phyloP scores from a whole-genome alignment of 1,140 invertebrate genomes.

The Aphis gossypii region DNA sequence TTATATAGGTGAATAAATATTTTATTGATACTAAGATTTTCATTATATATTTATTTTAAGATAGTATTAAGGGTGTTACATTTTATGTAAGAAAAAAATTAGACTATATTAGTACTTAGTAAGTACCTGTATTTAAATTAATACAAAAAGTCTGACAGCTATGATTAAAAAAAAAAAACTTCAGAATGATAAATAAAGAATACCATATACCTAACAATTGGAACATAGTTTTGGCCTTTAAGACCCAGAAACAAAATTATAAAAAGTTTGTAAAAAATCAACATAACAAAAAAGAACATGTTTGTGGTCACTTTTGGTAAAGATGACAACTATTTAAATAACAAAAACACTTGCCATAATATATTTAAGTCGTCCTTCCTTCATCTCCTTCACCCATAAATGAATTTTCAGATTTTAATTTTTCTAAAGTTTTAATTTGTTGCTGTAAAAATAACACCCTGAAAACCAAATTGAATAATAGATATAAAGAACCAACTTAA shows the following conservation, averaged over 20 bases:
- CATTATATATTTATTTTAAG: neutral
- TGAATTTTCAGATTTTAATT: constrained; percentile 90
- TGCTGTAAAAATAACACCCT: constrained; percentile 90
- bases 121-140: constrained; percentile 49
- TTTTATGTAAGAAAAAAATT: neutral
- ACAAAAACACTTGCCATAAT: constrained; percentile 54
- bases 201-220: constrained; percentile 52
- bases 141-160: constrained; percentile 45
- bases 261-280: constrained; percentile 58
- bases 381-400: constrained; percentile 79
- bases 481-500: constrained; percentile 30
- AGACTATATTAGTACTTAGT: constrained; percentile 33
- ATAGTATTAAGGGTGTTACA: neutral
- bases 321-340: constrained; percentile 49
- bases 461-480: constrained; percentile 64
- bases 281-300: constrained; percentile 35
- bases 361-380: constrained; percentile 41
- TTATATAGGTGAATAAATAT: neutral
- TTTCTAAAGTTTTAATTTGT: constrained; percentile 87
- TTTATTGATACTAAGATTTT: neutral
- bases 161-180: constrained; percentile 18
- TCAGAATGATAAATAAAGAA: constrained; percentile 28
- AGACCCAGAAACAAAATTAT: constrained; percentile 50
- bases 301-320: constrained; percentile 28
- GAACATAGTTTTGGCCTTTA: constrained; percentile 51